phyloP scores from a whole-genome alignment of 2,797 vertebrate species.

The Pangasius sanitwongsei region DNA sequence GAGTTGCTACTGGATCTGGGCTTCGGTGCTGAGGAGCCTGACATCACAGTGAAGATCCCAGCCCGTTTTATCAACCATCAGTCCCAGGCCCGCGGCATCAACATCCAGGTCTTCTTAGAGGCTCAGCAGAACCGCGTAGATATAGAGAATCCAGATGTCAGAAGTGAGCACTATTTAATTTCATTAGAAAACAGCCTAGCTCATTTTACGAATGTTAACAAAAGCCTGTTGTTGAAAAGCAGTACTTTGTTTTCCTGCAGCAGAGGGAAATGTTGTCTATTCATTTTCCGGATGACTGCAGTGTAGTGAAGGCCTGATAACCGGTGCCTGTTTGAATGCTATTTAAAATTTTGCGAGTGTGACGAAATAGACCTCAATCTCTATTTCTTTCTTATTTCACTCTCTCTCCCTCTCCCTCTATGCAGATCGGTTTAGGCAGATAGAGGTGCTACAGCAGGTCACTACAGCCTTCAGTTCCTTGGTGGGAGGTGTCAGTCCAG shows the following conservation, averaged over 20 bases:
- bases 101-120: conserved; percentile 82
- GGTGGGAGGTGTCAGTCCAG: conserved; percentile 54
- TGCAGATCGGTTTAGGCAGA: conserved; percentile 79
- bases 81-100: conserved; percentile 86
- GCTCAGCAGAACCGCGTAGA: conserved; percentile 84
- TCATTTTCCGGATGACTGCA: conserved; percentile 35
- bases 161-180: conserved; percentile 74
- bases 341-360: background rate
- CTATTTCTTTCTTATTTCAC: background rate
- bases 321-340: conserved; percentile 5
- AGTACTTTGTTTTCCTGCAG: background rate
- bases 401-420: background rate
- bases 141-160: conserved; percentile 80
- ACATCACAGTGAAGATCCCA: conserved; percentile 85
- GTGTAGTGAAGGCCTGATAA: conserved; percentile 20
- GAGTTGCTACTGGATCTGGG: conserved; percentile 90
- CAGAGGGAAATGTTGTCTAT: background rate
- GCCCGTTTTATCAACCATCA: conserved; percentile 81
- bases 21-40: conserved; percentile 87
- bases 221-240: background rate
- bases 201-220: background rate
- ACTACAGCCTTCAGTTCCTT: conserved; percentile 78
- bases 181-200: background rate
- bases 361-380: background rate
- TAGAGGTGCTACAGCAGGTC: conserved; percentile 81